Percentiles rank a stretch among this genome's conserved stretches.
Evolutionary conservation across 1,140 invertebrate species (phyloP).

Genomic region (Drosophila lacteicornis): DNA sequence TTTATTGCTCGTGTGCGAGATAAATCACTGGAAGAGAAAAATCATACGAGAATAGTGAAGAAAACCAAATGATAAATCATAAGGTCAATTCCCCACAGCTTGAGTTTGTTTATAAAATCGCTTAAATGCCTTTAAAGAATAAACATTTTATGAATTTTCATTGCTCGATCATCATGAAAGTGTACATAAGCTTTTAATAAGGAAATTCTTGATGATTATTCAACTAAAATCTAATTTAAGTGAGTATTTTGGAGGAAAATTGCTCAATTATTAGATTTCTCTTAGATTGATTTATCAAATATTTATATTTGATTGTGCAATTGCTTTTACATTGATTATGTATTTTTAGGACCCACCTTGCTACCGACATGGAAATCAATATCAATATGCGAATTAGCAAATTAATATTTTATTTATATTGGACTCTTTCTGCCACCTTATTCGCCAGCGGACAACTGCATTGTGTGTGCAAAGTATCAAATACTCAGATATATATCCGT

Average conservation of each 20-base stretch:
- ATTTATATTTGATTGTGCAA: not conserved
- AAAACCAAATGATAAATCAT: conserved; percentile 45
- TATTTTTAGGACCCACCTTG: not conserved
- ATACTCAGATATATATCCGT: conserved; percentile 8
- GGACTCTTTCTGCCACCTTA: not conserved
- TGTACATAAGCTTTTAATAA: conserved; percentile 10
- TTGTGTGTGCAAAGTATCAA: conserved; percentile 41
- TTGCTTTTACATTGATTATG: too few species aligned
- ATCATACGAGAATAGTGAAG: conserved; percentile 13
- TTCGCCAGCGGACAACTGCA: conserved; percentile 39
- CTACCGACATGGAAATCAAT: conserved; percentile 4
- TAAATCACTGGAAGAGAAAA: conserved; percentile 34
- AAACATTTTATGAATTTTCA: conserved; percentile 12
- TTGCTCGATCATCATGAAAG: conserved; percentile 9
- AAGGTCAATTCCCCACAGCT: conserved; percentile 11
- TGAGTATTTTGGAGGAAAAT: not conserved
- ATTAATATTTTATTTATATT: not conserved
- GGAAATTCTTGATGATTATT: not conserved
- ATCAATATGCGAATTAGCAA: not conserved
- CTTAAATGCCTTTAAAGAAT: conserved; percentile 25
- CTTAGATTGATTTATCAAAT: not conserved
- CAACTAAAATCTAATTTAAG: not conserved
- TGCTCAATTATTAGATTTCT: not conserved
- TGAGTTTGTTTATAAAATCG: conserved; percentile 24
- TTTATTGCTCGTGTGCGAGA: conserved; percentile 35